These are phyloP conservation scores for Nudaria mundana DNA, from an alignment of 2,888 invertebrate genomes.

Conservation along the genomic window DNA sequence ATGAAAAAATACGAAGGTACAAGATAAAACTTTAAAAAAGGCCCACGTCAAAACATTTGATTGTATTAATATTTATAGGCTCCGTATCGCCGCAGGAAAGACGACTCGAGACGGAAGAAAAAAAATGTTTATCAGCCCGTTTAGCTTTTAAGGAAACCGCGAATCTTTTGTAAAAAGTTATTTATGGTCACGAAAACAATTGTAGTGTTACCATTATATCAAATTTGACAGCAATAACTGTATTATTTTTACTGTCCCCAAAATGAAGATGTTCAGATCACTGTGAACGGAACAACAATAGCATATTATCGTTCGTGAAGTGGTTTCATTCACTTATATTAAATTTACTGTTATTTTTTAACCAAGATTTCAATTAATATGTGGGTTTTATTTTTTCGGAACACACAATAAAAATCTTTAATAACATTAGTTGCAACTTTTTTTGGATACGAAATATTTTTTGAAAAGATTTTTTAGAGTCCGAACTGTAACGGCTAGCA, in stretches of 20 bases:
- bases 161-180: constrained; percentile 77
- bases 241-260: constrained; percentile 65
- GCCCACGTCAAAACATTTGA: constrained; percentile 81
- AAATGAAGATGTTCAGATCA: constrained; percentile 68
- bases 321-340: constrained; percentile 42
- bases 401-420: neutral
- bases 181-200: constrained; percentile 79
- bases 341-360: constrained; percentile 31
- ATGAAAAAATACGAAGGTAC: constrained; percentile 76
- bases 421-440: neutral
- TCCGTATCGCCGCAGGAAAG: constrained; percentile 75
- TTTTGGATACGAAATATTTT: neutral
- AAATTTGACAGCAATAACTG: constrained; percentile 77
- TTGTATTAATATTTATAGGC: constrained; percentile 81
- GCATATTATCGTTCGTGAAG: constrained; percentile 47
- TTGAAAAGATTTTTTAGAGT: too few species aligned
- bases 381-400: neutral
- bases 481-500: too few species aligned
- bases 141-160: constrained; percentile 81
- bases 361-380: constrained; percentile 5
- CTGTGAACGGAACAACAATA: constrained; percentile 51
- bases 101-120: constrained; percentile 56
- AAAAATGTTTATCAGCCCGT: constrained; percentile 80
- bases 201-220: constrained; percentile 78
- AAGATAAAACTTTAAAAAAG: constrained; percentile 80